These are phyloP conservation scores for Bibio marci DNA, from an alignment of 2,888 invertebrate genomes.

Conservation along the genomic window DNA sequence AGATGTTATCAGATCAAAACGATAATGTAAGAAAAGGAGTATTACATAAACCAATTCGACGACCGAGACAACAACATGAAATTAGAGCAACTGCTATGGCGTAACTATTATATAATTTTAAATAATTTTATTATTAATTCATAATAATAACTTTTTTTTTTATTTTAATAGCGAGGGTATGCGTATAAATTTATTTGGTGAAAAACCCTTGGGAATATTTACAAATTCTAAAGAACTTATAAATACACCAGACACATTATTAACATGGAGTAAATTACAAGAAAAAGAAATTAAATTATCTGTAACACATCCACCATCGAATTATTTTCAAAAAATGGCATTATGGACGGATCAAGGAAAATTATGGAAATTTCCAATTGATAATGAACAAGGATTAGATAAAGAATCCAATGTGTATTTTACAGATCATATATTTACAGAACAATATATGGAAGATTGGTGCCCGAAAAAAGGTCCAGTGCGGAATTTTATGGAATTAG, in stretches of 20 bases:
- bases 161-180: constrained; percentile 13
- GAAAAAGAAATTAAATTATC: constrained; percentile 48
- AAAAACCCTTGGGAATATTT: constrained; percentile 47
- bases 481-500: constrained; percentile 94
- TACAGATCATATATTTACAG: constrained; percentile 87
- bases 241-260: constrained; percentile 25
- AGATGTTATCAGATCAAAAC: constrained; percentile 16
- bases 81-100: too few relatives aligned
- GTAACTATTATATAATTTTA: too few relatives aligned
- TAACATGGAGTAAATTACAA: constrained; percentile 51
- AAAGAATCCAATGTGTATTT: constrained; percentile 60
- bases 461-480: constrained; percentile 84
- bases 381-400: constrained; percentile 80
- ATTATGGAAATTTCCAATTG: constrained; percentile 91
- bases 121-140: neutral
- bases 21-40: constrained; percentile 9
- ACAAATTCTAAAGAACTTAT: constrained; percentile 14
- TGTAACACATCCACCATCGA: constrained; percentile 57
- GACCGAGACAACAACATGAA: too few relatives aligned
- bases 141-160: neutral
- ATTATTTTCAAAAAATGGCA: constrained; percentile 87
- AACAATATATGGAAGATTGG: constrained; percentile 68
- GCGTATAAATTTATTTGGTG: constrained; percentile 43
- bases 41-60: neutral
- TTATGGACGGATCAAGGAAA: constrained; percentile 89